phyloP scores from a whole-genome alignment of 2,113 vertebrate species.

The Otus sunia region DNA sequence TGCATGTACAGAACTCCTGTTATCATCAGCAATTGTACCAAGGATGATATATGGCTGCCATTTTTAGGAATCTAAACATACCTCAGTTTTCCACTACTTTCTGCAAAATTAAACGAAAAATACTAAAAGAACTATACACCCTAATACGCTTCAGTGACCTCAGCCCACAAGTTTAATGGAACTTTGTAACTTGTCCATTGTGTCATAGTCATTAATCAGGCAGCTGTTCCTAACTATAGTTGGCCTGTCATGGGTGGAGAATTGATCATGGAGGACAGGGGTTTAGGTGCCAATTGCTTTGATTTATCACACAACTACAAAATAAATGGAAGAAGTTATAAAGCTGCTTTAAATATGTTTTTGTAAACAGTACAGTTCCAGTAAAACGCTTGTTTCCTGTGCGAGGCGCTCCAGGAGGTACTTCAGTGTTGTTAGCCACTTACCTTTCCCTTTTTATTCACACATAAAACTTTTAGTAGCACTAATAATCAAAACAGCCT shows the following conservation, averaged over 20 bases:
- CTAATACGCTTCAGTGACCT: neutral
- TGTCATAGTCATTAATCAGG: constrained; percentile 18
- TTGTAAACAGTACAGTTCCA: neutral
- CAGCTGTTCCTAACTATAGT: constrained; percentile 71
- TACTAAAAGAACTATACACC: neutral
- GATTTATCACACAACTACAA: neutral
- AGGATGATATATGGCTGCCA: neutral
- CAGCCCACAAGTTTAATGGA: neutral
- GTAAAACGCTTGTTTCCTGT: neutral
- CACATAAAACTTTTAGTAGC: neutral
- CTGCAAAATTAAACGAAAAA: neutral
- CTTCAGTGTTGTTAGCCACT: neutral
- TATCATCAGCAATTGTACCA: neutral
- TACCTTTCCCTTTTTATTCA: neutral
- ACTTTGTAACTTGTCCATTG: constrained; percentile 1
- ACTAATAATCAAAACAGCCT: neutral
- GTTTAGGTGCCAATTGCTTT: neutral
- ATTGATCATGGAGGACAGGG: neutral
- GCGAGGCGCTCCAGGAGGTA: neutral
- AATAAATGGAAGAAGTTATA: neutral
- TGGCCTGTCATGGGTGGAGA: constrained; percentile 35
- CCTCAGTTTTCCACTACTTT: neutral
- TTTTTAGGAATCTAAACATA: neutral
- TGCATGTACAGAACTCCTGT: neutral
- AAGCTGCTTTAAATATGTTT: neutral